Conservation (phyloP, 2,797 vertebrate species). For the Varecia variegata region DNA sequence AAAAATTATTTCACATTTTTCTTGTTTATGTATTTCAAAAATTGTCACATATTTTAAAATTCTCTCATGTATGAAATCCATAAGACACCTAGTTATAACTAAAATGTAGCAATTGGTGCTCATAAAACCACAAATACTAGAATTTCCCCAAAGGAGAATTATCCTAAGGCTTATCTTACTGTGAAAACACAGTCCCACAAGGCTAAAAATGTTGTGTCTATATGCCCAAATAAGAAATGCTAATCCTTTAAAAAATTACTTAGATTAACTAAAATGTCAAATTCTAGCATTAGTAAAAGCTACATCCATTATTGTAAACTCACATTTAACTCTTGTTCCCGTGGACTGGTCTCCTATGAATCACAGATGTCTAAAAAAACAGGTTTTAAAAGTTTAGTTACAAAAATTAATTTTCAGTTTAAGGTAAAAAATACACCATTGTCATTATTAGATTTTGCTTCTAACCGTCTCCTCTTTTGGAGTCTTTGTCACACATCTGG, state of each 20-base stretch:
- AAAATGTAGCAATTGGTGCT: neutral
- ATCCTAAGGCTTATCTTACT: slow-evolving; percentile 24
- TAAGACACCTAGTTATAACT: slow-evolving; percentile 9
- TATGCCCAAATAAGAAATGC: slow-evolving; percentile 31
- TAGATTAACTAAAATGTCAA: slow-evolving; percentile 53
- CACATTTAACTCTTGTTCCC: neutral
- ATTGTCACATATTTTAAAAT: slow-evolving; percentile 47
- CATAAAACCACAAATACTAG: slow-evolving; percentile 59
- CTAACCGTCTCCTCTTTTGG: slow-evolving; percentile 32
- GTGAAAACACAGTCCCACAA: neutral
- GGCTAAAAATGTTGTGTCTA: slow-evolving; percentile 51
- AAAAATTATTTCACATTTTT: slow-evolving; percentile 46
- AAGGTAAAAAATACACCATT: slow-evolving; percentile 49
- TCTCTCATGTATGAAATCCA: slow-evolving; percentile 54
- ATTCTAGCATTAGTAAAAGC: neutral
- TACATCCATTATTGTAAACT: neutral
- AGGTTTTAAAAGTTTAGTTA: slow-evolving; percentile 28
- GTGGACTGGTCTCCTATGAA: neutral
- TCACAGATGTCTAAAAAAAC: neutral
- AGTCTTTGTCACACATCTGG: slow-evolving; percentile 49
- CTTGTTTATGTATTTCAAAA: slow-evolving; percentile 41
- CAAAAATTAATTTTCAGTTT: slow-evolving; percentile 67
- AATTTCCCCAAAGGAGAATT: slow-evolving; percentile 48
- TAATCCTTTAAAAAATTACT: slow-evolving; percentile 59
- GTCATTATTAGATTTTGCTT: slow-evolving; percentile 64